Base-by-base conservation (phyloP, 2,113 vertebrate species). In the Apteryx mantelli region DNA sequence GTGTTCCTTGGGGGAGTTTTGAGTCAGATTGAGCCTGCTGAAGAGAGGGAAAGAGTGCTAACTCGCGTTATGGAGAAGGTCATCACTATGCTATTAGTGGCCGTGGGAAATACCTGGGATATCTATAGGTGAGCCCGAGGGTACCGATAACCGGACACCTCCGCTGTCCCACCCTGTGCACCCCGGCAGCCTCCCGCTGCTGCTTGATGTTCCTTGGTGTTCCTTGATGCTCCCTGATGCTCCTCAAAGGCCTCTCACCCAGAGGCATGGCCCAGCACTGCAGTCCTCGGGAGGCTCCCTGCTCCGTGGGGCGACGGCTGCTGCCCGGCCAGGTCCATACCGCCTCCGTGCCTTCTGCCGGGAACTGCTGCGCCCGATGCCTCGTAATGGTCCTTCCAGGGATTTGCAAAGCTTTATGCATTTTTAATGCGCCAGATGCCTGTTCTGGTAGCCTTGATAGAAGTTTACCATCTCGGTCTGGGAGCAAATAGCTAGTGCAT, bases 311-410 rank as follows among this genome's bases (percentile, higher is more conserved):
- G n/a, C 18, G 61, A 56, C 88, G 4, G 53, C 52, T 71, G 61
- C 7, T 19, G 6, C 0, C 14, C 25, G 58, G 61, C 56, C 0
- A 2, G 32, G 22, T 58, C 77, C 73, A 52, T 61, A 82, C 58
- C 0, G 0, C 74, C 91, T 94, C 84, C 55, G 78, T 1, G 11
- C 44, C 82, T 88, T 89, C 32, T 95, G 95, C 95, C 0, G 9
- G 87, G 94, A 95, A 93, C 79, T 76, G 60, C 64, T 60, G 86
- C 9, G 87, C 95, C 91, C 10, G 4, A 13, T 42, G 85, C 94
- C 82, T 94, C 89, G 80, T 96, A 95, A 97, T 91, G 70, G 78
- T 94, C 71, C 92, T 96, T 73, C 89, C 73, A 82, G 93, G 68
- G 91, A 89, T 75, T 91, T 75, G 48, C 86, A 91, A 92, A 56